Evolutionary conservation across 1,140 invertebrate genomes (phyloP), one percentile per base, ranked within the genome.

Genomic region (Trichonephila clavata): DNA sequence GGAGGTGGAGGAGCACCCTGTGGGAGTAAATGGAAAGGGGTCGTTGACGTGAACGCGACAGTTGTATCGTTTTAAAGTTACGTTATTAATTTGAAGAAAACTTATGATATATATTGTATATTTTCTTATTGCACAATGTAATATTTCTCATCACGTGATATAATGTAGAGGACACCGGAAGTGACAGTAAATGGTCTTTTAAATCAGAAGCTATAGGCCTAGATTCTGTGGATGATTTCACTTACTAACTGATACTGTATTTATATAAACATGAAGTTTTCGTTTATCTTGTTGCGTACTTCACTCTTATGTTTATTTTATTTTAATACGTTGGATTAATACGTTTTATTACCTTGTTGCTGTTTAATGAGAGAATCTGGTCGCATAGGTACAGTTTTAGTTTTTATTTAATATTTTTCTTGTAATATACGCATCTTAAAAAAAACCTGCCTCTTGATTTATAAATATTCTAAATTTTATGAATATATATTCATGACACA

Each of bases 121-220:
- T 24, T 50, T 59, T 8, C n/a, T 24, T 59, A 60, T 84, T 84
- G 27, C 81, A 84, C 57, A 59, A 84, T 84, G 68, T 61, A 93
- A 87, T 50, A 32, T 80, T 57, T 92, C 24, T 27, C 43, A 93
- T 93, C 92, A 93, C 92, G 92, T 93, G 92, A 93, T 93, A 81
- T 77, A 77, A 93, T 93, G 92, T 93, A 93, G 92, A 93, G 92
- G 92, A 93, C 92, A 93, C 92, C 92, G 92, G 92, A 93, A 93
- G 92, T 93, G 92, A 87, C 32, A 87, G 27, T 93, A 88, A 93
- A 87, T 88, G 43, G 80, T 24, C 84, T 93, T 88, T 80, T 80
- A 86, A 68, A 81, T 84, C 61, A 68, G 32, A 93, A 93, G 84
- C 59, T 57, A 84, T 93, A 93, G 83, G 92, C 92, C 92, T 93